These are phyloP conservation scores for Spea bombifrons DNA, from an alignment of 2,113 vertebrate genomes.

Conservation along the genomic window DNA sequence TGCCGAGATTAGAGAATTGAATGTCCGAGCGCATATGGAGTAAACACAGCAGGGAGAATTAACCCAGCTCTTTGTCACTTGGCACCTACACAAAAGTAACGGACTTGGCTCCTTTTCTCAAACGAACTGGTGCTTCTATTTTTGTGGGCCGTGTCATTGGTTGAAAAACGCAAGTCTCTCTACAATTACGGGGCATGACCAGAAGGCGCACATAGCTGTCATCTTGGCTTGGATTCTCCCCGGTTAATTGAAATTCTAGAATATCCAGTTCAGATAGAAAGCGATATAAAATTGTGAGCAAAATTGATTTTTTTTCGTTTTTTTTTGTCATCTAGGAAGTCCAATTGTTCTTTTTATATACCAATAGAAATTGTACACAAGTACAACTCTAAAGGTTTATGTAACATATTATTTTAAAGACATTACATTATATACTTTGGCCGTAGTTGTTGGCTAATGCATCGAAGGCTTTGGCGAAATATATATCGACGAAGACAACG, in stretches of 20 bases:
- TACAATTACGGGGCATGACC: slow-evolving; percentile 65
- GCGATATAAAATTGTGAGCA: slow-evolving; percentile 59
- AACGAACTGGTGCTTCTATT: slow-evolving; percentile 67
- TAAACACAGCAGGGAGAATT: background rate
- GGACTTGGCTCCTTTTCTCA: slow-evolving; percentile 62
- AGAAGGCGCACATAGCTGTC: slow-evolving; percentile 56
- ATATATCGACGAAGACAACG: background rate
- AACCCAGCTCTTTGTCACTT: slow-evolving; percentile 51
- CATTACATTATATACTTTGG: background rate
- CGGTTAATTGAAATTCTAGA: slow-evolving; percentile 66
- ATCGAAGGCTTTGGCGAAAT: background rate
- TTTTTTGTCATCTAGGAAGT: slow-evolving; percentile 45
- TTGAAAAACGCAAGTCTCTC: slow-evolving; percentile 63
- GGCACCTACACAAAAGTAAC: slow-evolving; percentile 61
- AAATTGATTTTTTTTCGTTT: slow-evolving; percentile 50
- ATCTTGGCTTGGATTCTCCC: slow-evolving; percentile 56
- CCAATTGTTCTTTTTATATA: slow-evolving; percentile 53
- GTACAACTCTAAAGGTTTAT: background rate
- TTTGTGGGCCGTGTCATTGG: slow-evolving; percentile 64
- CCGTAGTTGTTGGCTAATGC: background rate
- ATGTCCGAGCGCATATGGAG: background rate
- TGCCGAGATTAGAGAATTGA: background rate
- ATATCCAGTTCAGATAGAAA: slow-evolving; percentile 59
- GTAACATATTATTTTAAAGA: slow-evolving; percentile 7
- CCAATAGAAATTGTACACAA: slow-evolving; percentile 31